Base-by-base conservation (phyloP, 2,888 invertebrate genomes). In the Nipponacmea schrenckii region DNA sequence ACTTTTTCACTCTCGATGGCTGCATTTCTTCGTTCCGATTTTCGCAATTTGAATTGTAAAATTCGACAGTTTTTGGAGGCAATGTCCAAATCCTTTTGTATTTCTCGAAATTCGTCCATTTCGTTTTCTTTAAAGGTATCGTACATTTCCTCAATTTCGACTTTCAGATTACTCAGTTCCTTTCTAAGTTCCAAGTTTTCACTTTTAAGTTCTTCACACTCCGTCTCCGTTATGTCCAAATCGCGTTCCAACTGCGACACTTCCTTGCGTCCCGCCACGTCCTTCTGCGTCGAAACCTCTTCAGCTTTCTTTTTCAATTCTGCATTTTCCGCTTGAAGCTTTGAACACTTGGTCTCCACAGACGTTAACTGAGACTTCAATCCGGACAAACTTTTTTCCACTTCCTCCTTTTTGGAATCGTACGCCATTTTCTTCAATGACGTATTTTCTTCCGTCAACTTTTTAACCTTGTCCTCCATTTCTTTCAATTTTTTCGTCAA, bases 131-230 rank as follows among this genome's bases (percentile, higher is more conserved):
- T 93, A 81, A 90, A 91, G 80, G 90, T 90, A 87, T 98, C 98
- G 88, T 98, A 98, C 93, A 99, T 94, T 90, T 99, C 99, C 86
- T 99, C 98, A 90, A 99, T 97, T 90, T 99, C 99, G 78, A 96
- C 95, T 87, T 97, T 97, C 84, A 98, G 91, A 84, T 97, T 96
- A 48, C 94, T 91, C 69, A 98, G 92, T 89, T 98, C 98, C 80
- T 95, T 94, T 87, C 96, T 96, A 90, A 97, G 94, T 79, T 95
- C 94, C 85, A 96, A 95, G 90, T 97, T 98, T 90, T 98, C 97
- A 85, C 97, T 97, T 94, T 71, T 72, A 20, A 78, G 65, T 2
- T 74, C 71, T 27, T 77, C 73, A 50, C 75, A 65, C 31, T 73
- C 71, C 12, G 67, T 88, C 97, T 97, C 0, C 94, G 93, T 77